Evolutionary conservation across 2,797 vertebrate species (phyloP), one percentile per base, ranked within the genome.

Genomic region (Cuniculus paca): DNA sequence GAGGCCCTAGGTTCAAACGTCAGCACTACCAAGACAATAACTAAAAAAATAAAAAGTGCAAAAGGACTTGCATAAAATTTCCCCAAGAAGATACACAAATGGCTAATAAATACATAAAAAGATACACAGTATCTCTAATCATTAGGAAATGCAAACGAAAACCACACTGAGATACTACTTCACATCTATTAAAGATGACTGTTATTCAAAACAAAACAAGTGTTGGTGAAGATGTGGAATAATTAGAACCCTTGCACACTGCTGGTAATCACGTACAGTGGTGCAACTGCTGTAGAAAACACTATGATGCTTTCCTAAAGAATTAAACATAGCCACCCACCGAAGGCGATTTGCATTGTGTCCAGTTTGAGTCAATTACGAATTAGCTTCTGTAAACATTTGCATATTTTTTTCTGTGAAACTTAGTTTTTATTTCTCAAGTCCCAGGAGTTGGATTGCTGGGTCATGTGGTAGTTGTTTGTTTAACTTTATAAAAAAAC

Each of bases 141-240:
- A 72, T 70, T 70, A 58, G 70, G n/a, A 96, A 85, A 95, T 80
- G n/a, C 24, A 91, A 85, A 86, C 74, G 52, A 91, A 75, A 89
- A 56, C 28, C 75, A 93, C 45, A 91, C 0, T 45, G 36, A 93
- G 24, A 80, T 68, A 36, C 28, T 14, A 48, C 34, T 54, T 42
- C 42, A 91, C 1, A 79, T 6, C 11, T n/a, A 16, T 90, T 94
- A 84, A 50, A 7, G 31, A 75, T n/a, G 56, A 31, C 87, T 79
- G 7, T 75, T 95, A 36, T 31, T 31, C 77, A 84, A 84, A 93
- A 58, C 56, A 88, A 45, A 91, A 39, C 22, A 95, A 70, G 60
- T 56, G 4, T 78, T 70, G 61, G 24, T 60, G 74, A 80, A 63
- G 68, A 74, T 52, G 1, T 82, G 52, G 42, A 83, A 56, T 88